Evolutionary conservation across 2,113 vertebrate genomes (phyloP), one percentile per base, ranked within the genome.

Genomic region (Dascyllus trimaculatus): DNA sequence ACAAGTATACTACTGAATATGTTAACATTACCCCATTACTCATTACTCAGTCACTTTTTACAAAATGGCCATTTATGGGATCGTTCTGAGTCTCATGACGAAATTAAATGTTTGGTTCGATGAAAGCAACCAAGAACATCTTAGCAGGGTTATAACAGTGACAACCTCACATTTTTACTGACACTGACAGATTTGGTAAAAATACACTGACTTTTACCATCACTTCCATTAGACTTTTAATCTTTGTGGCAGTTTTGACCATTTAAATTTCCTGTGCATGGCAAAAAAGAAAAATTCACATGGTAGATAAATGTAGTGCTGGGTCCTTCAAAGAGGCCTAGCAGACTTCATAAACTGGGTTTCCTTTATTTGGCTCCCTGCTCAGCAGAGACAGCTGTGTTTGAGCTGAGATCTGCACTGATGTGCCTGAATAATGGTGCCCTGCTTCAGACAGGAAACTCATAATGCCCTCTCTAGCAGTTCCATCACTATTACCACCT

Each of bases 371-470:
- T 65, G 38, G 62, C 60, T 45, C 35, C 35, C 51, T 13, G 10
- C 65, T 87, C 75, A 17, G 53, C 6, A 15, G 53, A 52, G 85
- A 60, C 65, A 19, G 21, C 67, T 19, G 29, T 13, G 67, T 78
- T 67, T 32, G 59, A 77, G 67, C 85, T 64, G 32, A 71, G 66
- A 82, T 70, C 63, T 65, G 73, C 66, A 9, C 68, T 60, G 85
- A 84, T 85, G 53, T 46, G 45, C 49, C 71, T 83, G 83, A 85
- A 69, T 78, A 80, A 88, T 85, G 83, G 46, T 40, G n/a, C 60
- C 26, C 22, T 64, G 53, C 65, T 71, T 22, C 64, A 61, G 80
- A 75, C 64, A 64, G 62, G 87, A 51, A 81, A 71, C 76, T 86
- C 84, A 81, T 84, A 75, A 84, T 79, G 70, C 52, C 24, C 80